Conservation (phyloP, 1,140 invertebrate genomes). For the Uloborus diversus region DNA sequence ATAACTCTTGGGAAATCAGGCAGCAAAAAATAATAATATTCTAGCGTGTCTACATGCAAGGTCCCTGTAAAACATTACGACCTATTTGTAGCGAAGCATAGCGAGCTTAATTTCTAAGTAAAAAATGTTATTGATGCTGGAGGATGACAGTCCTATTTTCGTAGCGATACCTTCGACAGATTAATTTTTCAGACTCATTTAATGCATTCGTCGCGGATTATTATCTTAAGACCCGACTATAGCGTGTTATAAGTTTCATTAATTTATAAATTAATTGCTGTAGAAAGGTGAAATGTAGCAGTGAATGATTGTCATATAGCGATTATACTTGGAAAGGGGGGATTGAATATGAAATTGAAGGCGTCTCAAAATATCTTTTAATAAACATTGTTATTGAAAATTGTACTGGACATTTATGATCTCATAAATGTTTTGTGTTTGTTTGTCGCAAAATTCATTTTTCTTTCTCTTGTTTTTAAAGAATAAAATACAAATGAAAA, state of each 20-base stretch:
- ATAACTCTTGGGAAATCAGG: slow-evolving; percentile 16
- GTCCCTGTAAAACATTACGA: slow-evolving; percentile 18
- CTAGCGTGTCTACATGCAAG: not conserved
- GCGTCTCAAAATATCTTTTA: too few relatives aligned
- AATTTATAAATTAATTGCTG: slow-evolving; percentile 20
- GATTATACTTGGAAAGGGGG: not conserved
- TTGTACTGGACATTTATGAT: too few relatives aligned
- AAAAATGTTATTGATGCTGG: not conserved
- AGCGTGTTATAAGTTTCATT: not conserved
- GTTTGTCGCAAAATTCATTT: too few relatives aligned
- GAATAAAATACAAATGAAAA: too few relatives aligned
- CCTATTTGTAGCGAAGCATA: slow-evolving; percentile 11
- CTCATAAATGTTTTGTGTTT: too few relatives aligned
- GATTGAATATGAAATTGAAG: too few relatives aligned
- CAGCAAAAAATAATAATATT: not conserved
- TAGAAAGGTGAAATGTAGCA: not conserved
- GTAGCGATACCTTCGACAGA: not conserved
- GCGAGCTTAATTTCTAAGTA: not conserved
- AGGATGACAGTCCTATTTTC: not conserved
- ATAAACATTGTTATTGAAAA: too few relatives aligned
- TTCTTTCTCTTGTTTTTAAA: too few relatives aligned
- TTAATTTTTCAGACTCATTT: not conserved
- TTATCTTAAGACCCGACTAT: not conserved
- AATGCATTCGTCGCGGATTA: not conserved
- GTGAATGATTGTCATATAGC: not conserved